Conservation (phyloP, 2,113 vertebrate genomes). For the Collichthys lucidus region DNA sequence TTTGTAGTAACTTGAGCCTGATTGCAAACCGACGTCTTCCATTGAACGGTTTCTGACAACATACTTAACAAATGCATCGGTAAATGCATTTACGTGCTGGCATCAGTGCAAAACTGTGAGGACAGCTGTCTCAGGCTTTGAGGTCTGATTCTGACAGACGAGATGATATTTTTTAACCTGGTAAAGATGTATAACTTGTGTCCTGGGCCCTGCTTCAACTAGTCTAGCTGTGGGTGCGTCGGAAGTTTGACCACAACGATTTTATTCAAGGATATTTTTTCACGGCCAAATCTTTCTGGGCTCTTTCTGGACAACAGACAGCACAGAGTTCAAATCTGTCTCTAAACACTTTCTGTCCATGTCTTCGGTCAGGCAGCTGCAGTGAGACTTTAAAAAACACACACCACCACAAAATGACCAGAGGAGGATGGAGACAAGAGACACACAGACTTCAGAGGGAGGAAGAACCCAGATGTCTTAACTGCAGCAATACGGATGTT, state of each 20-base stretch:
- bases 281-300: conserved; percentile 24
- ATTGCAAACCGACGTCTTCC: neutral
- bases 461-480: conserved; percentile 71
- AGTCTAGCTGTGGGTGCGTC: conserved; percentile 9
- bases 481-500: conserved; percentile 80
- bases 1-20: neutral
- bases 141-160: conserved; percentile 7
- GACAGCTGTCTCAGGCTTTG: conserved; percentile 5
- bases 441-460: conserved; percentile 56
- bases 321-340: conserved; percentile 16
- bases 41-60: conserved; percentile 6
- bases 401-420: conserved; percentile 65
- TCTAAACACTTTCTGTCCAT: neutral
- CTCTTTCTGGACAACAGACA: conserved; percentile 16
- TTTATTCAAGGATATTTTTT: neutral
- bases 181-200: conserved; percentile 14
- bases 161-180: neutral
- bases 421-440: conserved; percentile 67
- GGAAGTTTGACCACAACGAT: conserved; percentile 21
- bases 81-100: conserved; percentile 12
- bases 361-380: conserved; percentile 82
- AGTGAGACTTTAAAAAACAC: conserved; percentile 65
- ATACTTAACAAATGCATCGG: conserved; percentile 1
- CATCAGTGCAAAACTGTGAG: conserved; percentile 22
- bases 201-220: neutral